A percentile compares a stretch with the other conserved stretches of the same genome.
These are phyloP conservation scores for Schizopygopsis pylzovi DNA, from an alignment of 2,797 vertebrate species.

Conservation along the genomic window DNA sequence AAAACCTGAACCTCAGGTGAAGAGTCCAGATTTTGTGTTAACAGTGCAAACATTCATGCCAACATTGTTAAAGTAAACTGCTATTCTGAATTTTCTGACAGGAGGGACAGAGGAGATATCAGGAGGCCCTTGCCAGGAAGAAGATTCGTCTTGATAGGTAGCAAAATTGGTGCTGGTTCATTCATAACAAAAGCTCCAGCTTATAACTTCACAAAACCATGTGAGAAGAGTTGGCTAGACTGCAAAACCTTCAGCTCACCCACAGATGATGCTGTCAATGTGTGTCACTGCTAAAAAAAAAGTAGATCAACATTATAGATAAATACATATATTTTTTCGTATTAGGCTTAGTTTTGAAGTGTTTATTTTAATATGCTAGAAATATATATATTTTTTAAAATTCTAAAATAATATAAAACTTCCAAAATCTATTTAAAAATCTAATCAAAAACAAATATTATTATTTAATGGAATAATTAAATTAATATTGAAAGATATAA, in stretches of 20 bases:
- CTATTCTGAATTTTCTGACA: slow-evolving; percentile 61
- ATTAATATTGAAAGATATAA: not conserved
- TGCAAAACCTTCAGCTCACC: not conserved
- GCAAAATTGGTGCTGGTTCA: slow-evolving; percentile 36
- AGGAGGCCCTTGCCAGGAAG: slow-evolving; percentile 90
- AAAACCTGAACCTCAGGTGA: slow-evolving; percentile 85
- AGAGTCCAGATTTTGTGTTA: not conserved
- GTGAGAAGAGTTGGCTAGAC: not conserved
- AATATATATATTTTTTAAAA: too few species aligned
- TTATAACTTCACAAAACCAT: not conserved
- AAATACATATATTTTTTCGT: not conserved
- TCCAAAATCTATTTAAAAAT: not conserved
- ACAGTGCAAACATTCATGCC: not conserved
- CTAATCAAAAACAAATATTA: not conserved
- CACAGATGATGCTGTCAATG: slow-evolving; percentile 20
- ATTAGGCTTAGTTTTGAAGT: not conserved
- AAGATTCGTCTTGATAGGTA: slow-evolving; percentile 94
- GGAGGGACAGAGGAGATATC: slow-evolving; percentile 90
- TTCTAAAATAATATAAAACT: not conserved
- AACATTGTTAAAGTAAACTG: not conserved
- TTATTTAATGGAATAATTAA: not conserved
- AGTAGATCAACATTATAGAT: not conserved
- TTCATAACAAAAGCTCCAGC: slow-evolving; percentile 69
- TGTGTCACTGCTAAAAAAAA: not conserved
- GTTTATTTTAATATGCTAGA: not conserved